Base-by-base conservation (phyloP, 2,113 vertebrate species). In the Eonycteris spelaea region DNA sequence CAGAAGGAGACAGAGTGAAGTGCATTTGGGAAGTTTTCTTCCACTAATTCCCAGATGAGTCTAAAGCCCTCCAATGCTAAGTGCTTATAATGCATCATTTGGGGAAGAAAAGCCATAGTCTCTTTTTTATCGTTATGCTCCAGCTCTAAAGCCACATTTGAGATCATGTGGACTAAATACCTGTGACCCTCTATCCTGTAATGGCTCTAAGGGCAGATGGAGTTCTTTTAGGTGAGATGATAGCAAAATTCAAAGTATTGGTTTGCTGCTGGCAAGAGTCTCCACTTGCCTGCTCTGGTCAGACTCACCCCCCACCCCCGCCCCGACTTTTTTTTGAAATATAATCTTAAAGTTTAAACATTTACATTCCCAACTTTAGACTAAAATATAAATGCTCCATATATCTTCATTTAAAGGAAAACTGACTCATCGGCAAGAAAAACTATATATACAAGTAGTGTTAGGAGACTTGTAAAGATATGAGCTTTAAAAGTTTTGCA, bases 331-430 rank as follows among this genome's bases (percentile, higher is more conserved):
- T 70, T 59, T 89, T n/a, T 19, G 18, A 89, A 91, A 92, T 73
- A 75, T 24, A 86, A 87, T 24, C 48, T 92, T 89, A 65, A 92
- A 70, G 71, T 86, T 68, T 83, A 91, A 92, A 91, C 74, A 68
- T 77, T 67, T 96, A 83, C 61, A 86, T 86, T 91, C 33, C 65
- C 19, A 95, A 73, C 40, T 91, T 96, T 51, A 83, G 21, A 79
- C 61, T 84, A 88, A 96, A 97, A 94, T 86, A 97, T 53, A 93
- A 95, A 93, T 75, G 35, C 10, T 79, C 30, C 45, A 93, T 91
- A 86, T 71, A 77, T 97, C 91, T 95, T 96, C 96, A 97, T 96
- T 97, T 96, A 93, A 77, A 21, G 57, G n/a, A 79, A 96, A 95
- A 91, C 67, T 30, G 68, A 94, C 77, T 96, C 38, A 57, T 63